Evolutionary conservation across 2,113 vertebrate species (phyloP).

Genomic region (Actenoides hombroni): DNA sequence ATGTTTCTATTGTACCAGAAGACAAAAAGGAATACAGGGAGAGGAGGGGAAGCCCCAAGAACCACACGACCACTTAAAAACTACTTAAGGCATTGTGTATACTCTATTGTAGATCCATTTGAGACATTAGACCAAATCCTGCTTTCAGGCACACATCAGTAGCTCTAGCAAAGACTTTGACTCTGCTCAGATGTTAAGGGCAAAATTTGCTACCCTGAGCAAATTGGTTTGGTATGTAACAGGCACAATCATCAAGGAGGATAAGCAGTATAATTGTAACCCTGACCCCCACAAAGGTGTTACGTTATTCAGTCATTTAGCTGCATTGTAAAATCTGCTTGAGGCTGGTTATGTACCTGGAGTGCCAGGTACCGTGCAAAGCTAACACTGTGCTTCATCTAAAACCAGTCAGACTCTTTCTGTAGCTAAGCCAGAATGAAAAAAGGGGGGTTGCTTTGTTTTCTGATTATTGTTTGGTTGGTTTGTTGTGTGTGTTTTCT

Average conservation of each 20-base stretch:
- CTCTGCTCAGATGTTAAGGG: background rate
- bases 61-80: background rate
- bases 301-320: background rate
- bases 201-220: background rate
- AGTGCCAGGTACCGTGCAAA: background rate
- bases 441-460: rapidly evolving
- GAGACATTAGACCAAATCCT: background rate
- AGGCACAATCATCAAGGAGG: background rate
- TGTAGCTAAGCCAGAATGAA: background rate
- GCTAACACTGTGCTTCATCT: background rate
- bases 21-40: background rate
- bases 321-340: background rate
- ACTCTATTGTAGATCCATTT: background rate
- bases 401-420: background rate
- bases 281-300: background rate
- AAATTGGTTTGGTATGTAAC: background rate
- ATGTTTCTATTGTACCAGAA: background rate
- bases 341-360: background rate
- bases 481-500: background rate
- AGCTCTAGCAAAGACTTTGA: background rate
- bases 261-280: background rate
- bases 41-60: background rate
- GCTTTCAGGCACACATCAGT: background rate
- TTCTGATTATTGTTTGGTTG: background rate
- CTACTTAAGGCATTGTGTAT: background rate